Evolutionary conservation across 2,888 invertebrate genomes (phyloP), one percentile per base, ranked within the genome.

Genomic region (Drosophila neonasuta): DNA sequence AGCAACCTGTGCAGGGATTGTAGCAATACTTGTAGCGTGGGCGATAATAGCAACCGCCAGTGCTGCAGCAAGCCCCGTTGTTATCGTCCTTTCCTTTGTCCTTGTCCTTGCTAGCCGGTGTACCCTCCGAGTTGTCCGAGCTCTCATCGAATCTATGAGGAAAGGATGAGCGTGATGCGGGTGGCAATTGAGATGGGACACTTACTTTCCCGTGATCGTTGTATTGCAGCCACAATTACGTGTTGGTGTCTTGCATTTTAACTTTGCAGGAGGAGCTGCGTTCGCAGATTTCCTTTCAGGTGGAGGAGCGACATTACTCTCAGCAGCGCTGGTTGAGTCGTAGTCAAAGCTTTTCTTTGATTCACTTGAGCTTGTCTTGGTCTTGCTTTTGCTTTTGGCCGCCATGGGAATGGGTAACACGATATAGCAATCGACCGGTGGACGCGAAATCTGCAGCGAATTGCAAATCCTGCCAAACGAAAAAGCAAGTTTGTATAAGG

Each of bases 1-100:
- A 86, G 13, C 51, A 60, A 0, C 86, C 65, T 6, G 65, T 79
- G 48, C 24, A 76, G 6, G 87, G 82, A 59, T 70, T 75, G 24
- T 60, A 85, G 39, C 34, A 67, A 41, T 63, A 86, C 9, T 39
- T 30, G 20, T 50, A 48, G 32, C 45, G 32, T 3, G 67, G 68
- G 36, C 56, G 52, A 9, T 49, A 42, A 44, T 66, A 62, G 20
- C 48, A 56, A 3, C 39, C 20, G 4, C 39, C 20, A 3, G 55
- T 5, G 24, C 10, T 58, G 55, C 54, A 66, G 11, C 48, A 39
- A 10, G 32, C 30, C n/a, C n/a, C 15, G 29, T n/a, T 36, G n/a
- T 36, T 36, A 1, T 17, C 13, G 13, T 39, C 39, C 13, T 39
- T 15, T 1, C 29, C 39, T 7, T 13, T 13, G 8, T 41, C 15